Percentiles rank a stretch among this genome's conserved stretches.
phyloP scores from a whole-genome alignment of 2,797 vertebrate species.

The Characodon lateralis region DNA sequence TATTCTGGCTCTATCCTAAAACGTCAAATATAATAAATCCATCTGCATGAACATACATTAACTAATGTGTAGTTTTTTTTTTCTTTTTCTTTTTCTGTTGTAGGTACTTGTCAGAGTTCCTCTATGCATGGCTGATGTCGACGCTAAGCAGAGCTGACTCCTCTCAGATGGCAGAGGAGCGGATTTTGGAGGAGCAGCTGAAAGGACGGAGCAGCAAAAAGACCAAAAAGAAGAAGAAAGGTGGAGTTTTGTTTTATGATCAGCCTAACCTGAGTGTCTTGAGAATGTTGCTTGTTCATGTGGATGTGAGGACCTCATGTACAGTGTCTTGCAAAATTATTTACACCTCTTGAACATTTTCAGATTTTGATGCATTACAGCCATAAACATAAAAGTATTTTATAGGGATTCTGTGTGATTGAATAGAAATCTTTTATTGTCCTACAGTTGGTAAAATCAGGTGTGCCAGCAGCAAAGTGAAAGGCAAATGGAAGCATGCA shows the following conservation, averaged over 20 bases:
- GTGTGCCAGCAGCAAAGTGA: too few relatives aligned
- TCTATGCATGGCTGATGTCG: constrained; percentile 99
- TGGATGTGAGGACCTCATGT: neutral
- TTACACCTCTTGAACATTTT: neutral
- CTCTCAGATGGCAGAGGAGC: constrained; percentile 97
- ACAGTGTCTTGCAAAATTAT: too few relatives aligned
- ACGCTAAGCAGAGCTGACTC: constrained; percentile 96
- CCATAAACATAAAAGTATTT: neutral
- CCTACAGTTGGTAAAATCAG: too few relatives aligned
- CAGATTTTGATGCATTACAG: neutral
- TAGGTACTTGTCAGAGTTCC: constrained; percentile 98
- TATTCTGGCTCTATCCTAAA: neutral
- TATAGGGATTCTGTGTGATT: neutral
- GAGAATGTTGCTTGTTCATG: neutral
- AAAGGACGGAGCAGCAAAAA: constrained; percentile 98
- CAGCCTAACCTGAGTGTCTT: neutral
- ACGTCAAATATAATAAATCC: neutral
- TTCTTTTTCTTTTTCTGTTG: constrained; percentile 6
- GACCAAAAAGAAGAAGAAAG: constrained; percentile 99
- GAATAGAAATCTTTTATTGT: too few relatives aligned
- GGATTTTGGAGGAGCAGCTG: constrained; percentile 95
- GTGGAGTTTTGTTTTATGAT: constrained; percentile 63
- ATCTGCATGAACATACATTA: too few relatives aligned
- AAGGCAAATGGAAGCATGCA: too few relatives aligned
- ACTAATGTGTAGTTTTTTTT: neutral